phyloP scores from a whole-genome alignment of 2,113 vertebrate genomes.

The Ailuropoda melanoleuca region DNA sequence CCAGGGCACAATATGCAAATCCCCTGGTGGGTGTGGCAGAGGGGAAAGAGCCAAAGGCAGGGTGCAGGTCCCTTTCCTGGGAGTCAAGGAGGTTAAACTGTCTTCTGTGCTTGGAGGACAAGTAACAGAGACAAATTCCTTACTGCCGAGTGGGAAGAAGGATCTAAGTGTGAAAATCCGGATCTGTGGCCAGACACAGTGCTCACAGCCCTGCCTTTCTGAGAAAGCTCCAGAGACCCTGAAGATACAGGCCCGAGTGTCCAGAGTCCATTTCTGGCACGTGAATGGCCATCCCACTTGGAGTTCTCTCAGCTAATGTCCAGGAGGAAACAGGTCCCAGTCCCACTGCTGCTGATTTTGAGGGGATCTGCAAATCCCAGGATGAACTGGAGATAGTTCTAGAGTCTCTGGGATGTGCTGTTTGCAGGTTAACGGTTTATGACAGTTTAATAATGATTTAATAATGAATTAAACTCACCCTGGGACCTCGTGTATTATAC shows the following conservation, averaged over 20 bases:
- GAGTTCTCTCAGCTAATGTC: not conserved
- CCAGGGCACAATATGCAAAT: not conserved
- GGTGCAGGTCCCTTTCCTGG: not conserved
- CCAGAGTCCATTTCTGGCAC: not conserved
- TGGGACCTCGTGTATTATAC: not conserved
- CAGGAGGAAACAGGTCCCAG: not conserved
- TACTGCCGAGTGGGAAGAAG: not conserved
- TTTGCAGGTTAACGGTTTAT: not conserved
- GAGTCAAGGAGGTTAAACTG: not conserved
- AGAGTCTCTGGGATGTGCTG: not conserved
- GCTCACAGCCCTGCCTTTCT: not conserved
- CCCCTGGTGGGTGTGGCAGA: not conserved
- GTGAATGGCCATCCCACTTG: not conserved
- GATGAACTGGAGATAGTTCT: not conserved
- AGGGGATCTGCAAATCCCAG: not conserved
- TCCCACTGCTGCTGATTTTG: not conserved
- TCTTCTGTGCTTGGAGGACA: not conserved
- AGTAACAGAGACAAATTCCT: not conserved
- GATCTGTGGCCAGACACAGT: not conserved
- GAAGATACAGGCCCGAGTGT: not conserved
- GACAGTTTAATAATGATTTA: not conserved
- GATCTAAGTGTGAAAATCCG: not conserved
- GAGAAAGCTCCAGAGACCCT: not conserved
- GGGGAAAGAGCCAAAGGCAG: not conserved
- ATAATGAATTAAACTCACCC: not conserved